A percentile compares a stretch with the other conserved stretches of the same genome.
Evolutionary conservation across 2,888 invertebrate genomes (phyloP).

Genomic region (Scaeva pyrastri): DNA sequence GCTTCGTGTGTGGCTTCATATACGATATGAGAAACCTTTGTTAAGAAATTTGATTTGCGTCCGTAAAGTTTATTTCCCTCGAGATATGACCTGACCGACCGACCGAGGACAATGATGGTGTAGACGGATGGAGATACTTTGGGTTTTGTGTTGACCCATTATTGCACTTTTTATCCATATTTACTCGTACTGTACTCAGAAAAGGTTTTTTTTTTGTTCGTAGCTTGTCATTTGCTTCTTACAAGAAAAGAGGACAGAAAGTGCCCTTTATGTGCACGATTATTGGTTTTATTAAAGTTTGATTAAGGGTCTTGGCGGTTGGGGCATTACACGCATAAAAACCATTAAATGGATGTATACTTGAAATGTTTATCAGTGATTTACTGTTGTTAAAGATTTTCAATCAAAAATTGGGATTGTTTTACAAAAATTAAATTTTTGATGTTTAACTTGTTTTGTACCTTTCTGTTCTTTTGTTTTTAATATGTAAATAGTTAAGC

Average conservation of each 20-base stretch:
- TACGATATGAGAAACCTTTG: conserved; percentile 1
- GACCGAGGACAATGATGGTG: not conserved
- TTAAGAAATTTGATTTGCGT: conserved; percentile 56
- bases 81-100: conserved; percentile 3
- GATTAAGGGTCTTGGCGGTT: conserved; percentile 38
- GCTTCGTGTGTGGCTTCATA: not conserved
- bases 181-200: not conserved
- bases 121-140: conserved; percentile 49
- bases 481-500: too few species aligned
- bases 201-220: not conserved
- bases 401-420: too few species aligned
- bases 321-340: too few species aligned
- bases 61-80: conserved; percentile 54
- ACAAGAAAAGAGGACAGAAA: not conserved
- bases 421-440: too few species aligned
- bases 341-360: too few species aligned
- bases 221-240: not conserved
- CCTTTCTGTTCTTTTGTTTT: too few species aligned
- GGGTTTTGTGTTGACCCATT: conserved; percentile 43
- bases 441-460: too few species aligned
- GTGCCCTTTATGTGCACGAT: not conserved
- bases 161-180: conserved; percentile 11
- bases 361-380: too few species aligned
- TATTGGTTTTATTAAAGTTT: conserved; percentile 58
- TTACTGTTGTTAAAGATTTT: too few species aligned